A percentile compares a stretch with the other conserved stretches of the same genome.
Evolutionary conservation across 2,113 vertebrate genomes (phyloP).

Genomic region (Plecotus auritus): DNA sequence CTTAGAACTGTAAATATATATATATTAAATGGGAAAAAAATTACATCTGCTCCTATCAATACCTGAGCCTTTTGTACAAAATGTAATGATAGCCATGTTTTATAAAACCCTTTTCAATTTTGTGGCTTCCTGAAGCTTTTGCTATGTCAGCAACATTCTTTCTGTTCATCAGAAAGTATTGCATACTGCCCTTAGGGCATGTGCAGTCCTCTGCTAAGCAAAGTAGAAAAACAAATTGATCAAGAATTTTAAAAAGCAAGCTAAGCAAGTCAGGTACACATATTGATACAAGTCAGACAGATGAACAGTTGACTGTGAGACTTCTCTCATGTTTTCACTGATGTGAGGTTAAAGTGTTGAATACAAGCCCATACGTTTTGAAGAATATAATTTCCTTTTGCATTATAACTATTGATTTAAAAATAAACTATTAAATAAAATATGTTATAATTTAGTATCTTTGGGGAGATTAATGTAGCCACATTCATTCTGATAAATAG

Average conservation of each 20-base stretch:
- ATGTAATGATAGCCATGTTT: background rate
- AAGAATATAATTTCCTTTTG: background rate
- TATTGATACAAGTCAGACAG: slow-evolving; percentile 14
- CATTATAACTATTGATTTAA: slow-evolving; percentile 27
- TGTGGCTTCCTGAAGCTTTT: background rate
- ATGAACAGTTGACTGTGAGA: background rate
- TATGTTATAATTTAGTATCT: background rate
- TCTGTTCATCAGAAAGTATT: slow-evolving; percentile 51
- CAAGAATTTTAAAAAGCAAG: slow-evolving; percentile 58
- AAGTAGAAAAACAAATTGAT: slow-evolving; percentile 56
- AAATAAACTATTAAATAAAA: background rate
- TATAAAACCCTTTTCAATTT: background rate
- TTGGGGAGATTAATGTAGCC: background rate
- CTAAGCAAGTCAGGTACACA: slow-evolving; percentile 26
- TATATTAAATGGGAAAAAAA: background rate
- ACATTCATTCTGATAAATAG: background rate
- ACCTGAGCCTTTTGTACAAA: slow-evolving; percentile 12
- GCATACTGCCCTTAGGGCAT: slow-evolving; percentile 31
- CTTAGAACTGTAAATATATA: background rate
- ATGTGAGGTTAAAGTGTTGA: background rate
- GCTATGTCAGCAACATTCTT: slow-evolving; percentile 36
- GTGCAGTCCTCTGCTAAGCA: slow-evolving; percentile 62
- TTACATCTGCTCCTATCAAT: background rate
- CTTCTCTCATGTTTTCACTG: background rate
- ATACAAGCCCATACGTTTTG: background rate